Evolutionary conservation across 1,140 invertebrate genomes (phyloP), one percentile per base, ranked within the genome.

Genomic region (Drosophila orosa): DNA sequence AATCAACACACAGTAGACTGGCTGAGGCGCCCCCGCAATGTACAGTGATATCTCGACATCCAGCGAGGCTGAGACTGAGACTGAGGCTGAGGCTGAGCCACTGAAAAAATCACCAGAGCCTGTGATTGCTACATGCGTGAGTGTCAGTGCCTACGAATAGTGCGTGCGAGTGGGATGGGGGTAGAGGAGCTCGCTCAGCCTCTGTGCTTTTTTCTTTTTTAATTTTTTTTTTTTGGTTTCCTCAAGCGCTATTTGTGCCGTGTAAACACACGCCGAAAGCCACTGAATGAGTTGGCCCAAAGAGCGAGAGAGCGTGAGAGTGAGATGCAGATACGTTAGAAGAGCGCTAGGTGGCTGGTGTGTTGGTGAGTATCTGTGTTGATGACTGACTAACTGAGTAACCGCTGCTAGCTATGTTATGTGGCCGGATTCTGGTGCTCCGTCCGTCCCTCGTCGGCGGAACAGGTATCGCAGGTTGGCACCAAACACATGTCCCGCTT

Each of bases 401-500:
- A 85, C 74, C 75, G 72, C 63, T 71, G 73, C 74, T 74, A 73
- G 66, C 67, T 66, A 61, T 61, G 71, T 69, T 74, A 67, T 67
- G 68, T 83, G 83, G 79, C 83, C 85, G 83, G 84, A 82, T 86
- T 86, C 83, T 86, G 83, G 75, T 56, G 79, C 47, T 56, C 27
- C 57, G 73, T 42, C 60, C 71, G 62, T 50, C 75, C 25, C 25
- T 48, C 75, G 77, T 77, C 79, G 74, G 83, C 76, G 79, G 83
- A 86, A 86, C 83, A 86, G 83, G 83, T 86, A 86, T 86, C 83
- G 83, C 83, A 86, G 84, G 83, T 86, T 86, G 83, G 83, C 84
- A 87, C 83, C 76, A 87, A 86, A 83, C 83, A 86, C 84, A 89
- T 86, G 84, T 86, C 62, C 61, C 75, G 52, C 69, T 24, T 22